Evolutionary conservation across 2,113 vertebrate species (phyloP).

Genomic region (Gymnocephalus cernua): DNA sequence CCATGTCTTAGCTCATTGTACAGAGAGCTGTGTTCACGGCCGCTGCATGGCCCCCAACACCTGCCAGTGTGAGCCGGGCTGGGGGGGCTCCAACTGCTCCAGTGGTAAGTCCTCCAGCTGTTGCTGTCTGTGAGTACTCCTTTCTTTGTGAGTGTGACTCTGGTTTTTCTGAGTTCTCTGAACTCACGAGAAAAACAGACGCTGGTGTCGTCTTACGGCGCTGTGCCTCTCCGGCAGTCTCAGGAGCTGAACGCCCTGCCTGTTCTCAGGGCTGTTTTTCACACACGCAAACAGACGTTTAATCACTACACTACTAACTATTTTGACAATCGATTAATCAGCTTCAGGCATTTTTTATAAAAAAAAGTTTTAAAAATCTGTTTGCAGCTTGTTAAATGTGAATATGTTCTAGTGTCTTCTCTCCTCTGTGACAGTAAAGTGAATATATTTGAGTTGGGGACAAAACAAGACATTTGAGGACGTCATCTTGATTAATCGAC

Average conservation of each 20-base stretch:
- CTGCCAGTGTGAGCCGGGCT: conserved; percentile 99
- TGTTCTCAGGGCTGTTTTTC: background rate
- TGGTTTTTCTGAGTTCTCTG: conserved; percentile 54
- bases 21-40: conserved; percentile 96
- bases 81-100: conserved; percentile 97
- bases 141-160: conserved; percentile 49
- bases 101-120: conserved; percentile 97
- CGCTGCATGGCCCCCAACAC: conserved; percentile 96
- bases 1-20: conserved; percentile 90
- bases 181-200: conserved; percentile 47
- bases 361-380: too few species aligned
- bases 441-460: too few species aligned
- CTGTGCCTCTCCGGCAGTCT: too few species aligned
- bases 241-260: background rate
- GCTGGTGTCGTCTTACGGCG: conserved; percentile 32
- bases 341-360: too few species aligned
- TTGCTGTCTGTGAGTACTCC: conserved; percentile 75
- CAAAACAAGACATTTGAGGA: too few species aligned
- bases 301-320: too few species aligned
- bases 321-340: too few species aligned
- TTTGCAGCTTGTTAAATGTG: too few species aligned
- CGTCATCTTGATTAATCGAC: too few species aligned
- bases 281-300: background rate
- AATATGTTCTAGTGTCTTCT: too few species aligned
- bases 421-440: too few species aligned